Evolutionary conservation across 2,113 vertebrate genomes (phyloP), one percentile per base, ranked within the genome.

Genomic region (Vanacampus margaritifer): DNA sequence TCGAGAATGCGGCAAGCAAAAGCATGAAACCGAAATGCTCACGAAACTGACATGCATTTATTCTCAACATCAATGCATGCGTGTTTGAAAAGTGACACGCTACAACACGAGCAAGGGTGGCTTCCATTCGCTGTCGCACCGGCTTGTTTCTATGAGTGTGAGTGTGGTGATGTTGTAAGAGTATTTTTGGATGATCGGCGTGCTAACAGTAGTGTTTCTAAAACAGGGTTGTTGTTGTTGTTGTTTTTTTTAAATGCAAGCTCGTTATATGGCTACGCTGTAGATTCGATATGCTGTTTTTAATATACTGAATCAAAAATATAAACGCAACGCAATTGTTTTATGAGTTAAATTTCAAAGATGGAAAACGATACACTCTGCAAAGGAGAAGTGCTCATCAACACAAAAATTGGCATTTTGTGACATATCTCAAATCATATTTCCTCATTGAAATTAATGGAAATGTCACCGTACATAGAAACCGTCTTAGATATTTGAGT

Each of bases 131-230:
- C 63, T 64, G 56, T 73, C 68, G 68, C 64, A 50, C 19, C 66
- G 54, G 77, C 46, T 71, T 71, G 56, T 77, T 75, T 82, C 63
- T 79, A 70, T 81, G 77, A 17, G 37, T 62, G 60, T 17, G 37
- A 23, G 12, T 61, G 36, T 65, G 83, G 66, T 79, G 74, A 43
- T 70, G 68, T 81, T 32, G 46, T 70, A 84, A 76, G 75, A 88
- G 76, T 85, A 82, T 86, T 87, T 86, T 86, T 81, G 57, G 64
- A 69, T 76, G 74, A 76, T 75, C 5, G 26, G 58, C 79, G 81
- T 88, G 78, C 78, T 84, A 4, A 61, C 79, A 74, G 75, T 80
- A 59, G 76, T 79, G 78, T 86, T 80, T 82, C 73, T 75, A 63
- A 76, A 79, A 81, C 67, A 78, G 73, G 69, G 69, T 73, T 83